These are phyloP conservation scores for Epinephelus cyanopodus DNA, from an alignment of 2,113 vertebrate genomes.

Conservation along the genomic window DNA sequence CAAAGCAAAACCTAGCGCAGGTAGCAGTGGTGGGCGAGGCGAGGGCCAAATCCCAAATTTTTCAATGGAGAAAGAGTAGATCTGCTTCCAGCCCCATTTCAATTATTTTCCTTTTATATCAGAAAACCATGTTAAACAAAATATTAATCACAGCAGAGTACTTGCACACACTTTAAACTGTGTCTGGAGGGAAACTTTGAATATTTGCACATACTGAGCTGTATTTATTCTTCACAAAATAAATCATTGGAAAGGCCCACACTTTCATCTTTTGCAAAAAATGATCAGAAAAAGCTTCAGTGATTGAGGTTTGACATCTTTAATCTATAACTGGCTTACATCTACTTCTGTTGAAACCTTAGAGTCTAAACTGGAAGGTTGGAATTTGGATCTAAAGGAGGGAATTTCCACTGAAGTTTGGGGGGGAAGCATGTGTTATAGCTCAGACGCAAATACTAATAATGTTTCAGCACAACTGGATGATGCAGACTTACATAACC, in stretches of 20 bases:
- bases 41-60: too few relatives aligned
- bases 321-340: background rate
- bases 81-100: too few relatives aligned
- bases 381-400: background rate
- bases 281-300: background rate
- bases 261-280: background rate
- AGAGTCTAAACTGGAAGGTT: background rate
- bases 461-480: background rate
- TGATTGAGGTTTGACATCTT: background rate
- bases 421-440: background rate
- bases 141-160: too few relatives aligned
- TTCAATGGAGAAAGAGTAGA: too few relatives aligned
- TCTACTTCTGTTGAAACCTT: background rate
- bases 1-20: too few relatives aligned
- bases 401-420: background rate
- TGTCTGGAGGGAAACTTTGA: too few relatives aligned
- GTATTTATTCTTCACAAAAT: background rate
- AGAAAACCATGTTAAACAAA: too few relatives aligned
- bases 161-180: too few relatives aligned
- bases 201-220: background rate
- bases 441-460: background rate
- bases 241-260: background rate
- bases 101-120: too few relatives aligned
- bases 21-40: too few relatives aligned
- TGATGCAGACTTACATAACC: background rate